phyloP scores from a whole-genome alignment of 2,113 vertebrate species.

The Ploceus nigricollis region DNA sequence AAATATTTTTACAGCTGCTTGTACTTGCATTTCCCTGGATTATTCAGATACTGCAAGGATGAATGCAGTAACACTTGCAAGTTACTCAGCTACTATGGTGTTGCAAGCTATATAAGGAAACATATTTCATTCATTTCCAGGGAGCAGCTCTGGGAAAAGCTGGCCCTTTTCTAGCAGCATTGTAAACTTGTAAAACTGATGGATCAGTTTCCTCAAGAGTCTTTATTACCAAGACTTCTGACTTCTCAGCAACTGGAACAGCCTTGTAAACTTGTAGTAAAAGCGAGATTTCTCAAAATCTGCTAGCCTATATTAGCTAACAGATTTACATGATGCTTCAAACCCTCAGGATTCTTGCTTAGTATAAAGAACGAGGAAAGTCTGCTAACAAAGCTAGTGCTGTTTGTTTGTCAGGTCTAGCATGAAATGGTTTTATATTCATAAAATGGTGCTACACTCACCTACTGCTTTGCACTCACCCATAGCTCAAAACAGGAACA shows the following conservation, averaged over 20 bases:
- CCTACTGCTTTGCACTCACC: neutral
- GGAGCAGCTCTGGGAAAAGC: neutral
- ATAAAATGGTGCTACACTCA: neutral
- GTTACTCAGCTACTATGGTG: neutral
- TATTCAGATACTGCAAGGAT: neutral
- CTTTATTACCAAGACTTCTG: conserved; percentile 12
- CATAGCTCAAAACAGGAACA: neutral
- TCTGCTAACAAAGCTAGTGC: neutral
- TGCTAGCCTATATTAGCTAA: neutral
- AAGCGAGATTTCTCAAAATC: neutral
- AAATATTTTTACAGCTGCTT: neutral
- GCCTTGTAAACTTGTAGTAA: neutral
- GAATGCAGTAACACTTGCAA: neutral
- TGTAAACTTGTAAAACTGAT: conserved; percentile 37
- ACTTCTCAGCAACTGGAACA: conserved; percentile 24
- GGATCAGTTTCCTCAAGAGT: conserved; percentile 33
- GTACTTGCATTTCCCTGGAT: neutral
- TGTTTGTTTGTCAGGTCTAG: neutral
- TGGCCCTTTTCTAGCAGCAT: conserved; percentile 5
- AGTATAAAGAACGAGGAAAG: neutral
- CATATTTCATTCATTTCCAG: conserved; percentile 40
- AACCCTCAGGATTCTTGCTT: neutral
- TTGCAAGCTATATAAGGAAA: conserved; percentile 32
- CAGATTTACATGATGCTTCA: neutral
- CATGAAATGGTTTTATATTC: neutral